These are phyloP conservation scores for Papilio glaucus DNA, from an alignment of 1,140 invertebrate genomes.

Conservation along the genomic window DNA sequence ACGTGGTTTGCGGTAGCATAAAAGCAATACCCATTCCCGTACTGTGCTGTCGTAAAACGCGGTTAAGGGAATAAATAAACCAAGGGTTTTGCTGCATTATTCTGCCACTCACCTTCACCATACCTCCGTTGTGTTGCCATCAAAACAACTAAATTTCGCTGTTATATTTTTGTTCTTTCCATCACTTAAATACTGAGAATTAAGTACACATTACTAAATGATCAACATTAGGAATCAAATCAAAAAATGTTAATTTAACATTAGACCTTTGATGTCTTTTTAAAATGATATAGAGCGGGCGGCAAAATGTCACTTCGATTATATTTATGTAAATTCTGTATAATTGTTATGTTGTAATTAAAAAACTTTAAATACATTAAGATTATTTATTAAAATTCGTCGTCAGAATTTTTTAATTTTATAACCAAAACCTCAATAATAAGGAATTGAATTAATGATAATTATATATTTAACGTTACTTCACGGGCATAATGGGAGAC, in stretches of 20 bases:
- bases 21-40: constrained; percentile 16
- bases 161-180: not conserved
- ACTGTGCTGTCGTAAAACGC: not conserved
- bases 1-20: not conserved
- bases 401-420: not conserved
- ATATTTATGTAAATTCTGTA: too few species aligned
- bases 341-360: too few species aligned
- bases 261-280: too few species aligned
- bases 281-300: too few species aligned
- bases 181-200: not conserved
- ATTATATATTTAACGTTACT: constrained; percentile 25
- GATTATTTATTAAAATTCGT: not conserved
- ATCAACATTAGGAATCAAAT: too few species aligned
- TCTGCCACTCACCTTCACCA: not conserved
- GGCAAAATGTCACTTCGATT: too few species aligned
- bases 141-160: not conserved
- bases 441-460: constrained; percentile 24
- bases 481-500: not conserved
- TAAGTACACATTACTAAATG: too few species aligned
- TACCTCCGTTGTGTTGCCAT: too few species aligned
- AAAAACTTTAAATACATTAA: too few species aligned
- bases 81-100: not conserved
- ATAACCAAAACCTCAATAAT: not conserved
- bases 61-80: constrained; percentile 5
- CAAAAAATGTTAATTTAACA: too few species aligned